phyloP scores from a whole-genome alignment of 2,797 vertebrate species.

The Danio albolineatus region DNA sequence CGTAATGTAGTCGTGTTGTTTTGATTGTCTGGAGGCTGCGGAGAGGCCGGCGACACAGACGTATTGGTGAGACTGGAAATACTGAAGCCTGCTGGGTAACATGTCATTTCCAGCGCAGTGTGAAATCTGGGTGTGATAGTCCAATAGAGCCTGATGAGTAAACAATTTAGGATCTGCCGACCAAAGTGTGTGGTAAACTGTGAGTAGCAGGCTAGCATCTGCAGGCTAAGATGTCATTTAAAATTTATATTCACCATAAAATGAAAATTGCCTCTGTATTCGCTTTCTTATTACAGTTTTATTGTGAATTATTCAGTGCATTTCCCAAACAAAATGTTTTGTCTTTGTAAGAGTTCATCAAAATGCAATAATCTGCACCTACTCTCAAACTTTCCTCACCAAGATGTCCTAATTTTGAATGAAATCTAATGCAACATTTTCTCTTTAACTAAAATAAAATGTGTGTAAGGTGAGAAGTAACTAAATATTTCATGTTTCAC shows the following conservation, averaged over 20 bases:
- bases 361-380: neutral
- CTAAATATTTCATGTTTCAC: no score
- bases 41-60: conserved; percentile 19
- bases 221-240: neutral
- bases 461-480: no score
- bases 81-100: conserved; percentile 30
- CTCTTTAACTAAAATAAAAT: no score
- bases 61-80: conserved; percentile 9
- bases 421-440: no score
- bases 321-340: neutral
- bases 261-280: neutral
- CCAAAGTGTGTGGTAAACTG: neutral
- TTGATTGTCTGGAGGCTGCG: conserved; percentile 6
- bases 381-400: neutral
- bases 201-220: conserved; percentile 6
- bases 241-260: conserved; percentile 6
- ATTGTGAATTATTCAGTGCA: neutral
- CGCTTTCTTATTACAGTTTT: neutral
- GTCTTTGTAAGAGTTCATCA: neutral
- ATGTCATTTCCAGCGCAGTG: conserved; percentile 43
- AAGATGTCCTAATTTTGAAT: neutral
- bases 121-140: conserved; percentile 37
- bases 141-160: conserved; percentile 34
- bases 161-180: conserved; percentile 7
- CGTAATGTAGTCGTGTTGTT: conserved; percentile 13